Evolutionary conservation across 2,797 vertebrate species (phyloP).

Genomic region (Pempheris klunzingeri): DNA sequence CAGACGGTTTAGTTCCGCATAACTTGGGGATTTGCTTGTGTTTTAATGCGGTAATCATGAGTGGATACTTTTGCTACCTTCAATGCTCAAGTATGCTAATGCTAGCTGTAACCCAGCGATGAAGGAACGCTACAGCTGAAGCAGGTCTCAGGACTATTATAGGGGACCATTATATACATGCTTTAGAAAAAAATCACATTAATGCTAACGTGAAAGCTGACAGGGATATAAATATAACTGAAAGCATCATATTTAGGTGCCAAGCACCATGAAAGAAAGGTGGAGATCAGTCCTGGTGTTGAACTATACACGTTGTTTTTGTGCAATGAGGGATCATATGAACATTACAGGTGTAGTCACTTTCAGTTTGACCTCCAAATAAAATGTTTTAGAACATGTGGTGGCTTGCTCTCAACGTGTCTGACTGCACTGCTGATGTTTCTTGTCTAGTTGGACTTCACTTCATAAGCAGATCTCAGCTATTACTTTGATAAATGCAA

Average conservation of each 20-base stretch:
- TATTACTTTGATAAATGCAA: background rate
- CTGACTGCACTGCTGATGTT: background rate
- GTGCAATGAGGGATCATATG: background rate
- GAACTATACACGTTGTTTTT: background rate
- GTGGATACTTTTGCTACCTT: too few species aligned
- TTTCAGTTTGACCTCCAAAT: conserved; percentile 3
- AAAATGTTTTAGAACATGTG: background rate
- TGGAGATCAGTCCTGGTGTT: background rate
- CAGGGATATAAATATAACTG: too few species aligned
- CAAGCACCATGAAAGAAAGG: background rate
- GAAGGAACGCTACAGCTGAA: background rate
- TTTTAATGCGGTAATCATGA: too few species aligned
- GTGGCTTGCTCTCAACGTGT: background rate
- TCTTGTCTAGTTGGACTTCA: background rate
- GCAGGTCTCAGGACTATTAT: background rate
- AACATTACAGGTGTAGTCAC: background rate
- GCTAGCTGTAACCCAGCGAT: background rate
- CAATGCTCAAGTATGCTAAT: too few species aligned
- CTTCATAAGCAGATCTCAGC: background rate
- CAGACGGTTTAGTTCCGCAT: too few species aligned
- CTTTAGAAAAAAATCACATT: background rate
- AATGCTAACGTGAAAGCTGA: too few species aligned
- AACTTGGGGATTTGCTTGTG: too few species aligned
- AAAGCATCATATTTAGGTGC: background rate
- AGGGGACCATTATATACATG: background rate